Conservation (phyloP, 2,797 vertebrate genomes). For the Bradypus variegatus region DNA sequence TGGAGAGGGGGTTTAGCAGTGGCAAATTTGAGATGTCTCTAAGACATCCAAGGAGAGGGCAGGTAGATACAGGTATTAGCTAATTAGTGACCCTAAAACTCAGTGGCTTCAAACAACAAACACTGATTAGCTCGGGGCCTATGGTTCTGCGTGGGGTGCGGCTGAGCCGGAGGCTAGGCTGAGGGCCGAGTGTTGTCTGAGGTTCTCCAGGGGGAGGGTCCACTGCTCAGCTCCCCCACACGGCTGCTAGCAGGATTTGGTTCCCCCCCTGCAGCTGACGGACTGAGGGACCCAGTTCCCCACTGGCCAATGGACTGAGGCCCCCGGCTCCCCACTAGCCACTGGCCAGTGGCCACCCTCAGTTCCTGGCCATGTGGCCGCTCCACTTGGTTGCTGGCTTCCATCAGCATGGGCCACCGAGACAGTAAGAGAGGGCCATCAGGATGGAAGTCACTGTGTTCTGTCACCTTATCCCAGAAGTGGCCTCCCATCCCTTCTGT, state of each 20-base stretch:
- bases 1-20: background rate
- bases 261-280: too few species aligned
- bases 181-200: background rate
- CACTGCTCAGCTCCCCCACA: background rate
- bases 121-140: background rate
- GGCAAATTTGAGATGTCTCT: background rate
- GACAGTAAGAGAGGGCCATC: background rate
- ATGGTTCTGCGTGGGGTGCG: fast-evolving
- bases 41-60: background rate
- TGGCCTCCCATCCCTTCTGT: background rate
- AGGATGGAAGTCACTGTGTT: too few species aligned
- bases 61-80: background rate
- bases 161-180: background rate
- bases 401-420: background rate
- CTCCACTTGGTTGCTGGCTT: background rate
- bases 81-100: background rate
- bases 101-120: background rate
- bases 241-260: background rate
- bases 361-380: background rate
- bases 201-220: background rate
- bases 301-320: too few species aligned
- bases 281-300: too few species aligned
- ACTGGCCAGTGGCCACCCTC: background rate
- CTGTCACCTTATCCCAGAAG: background rate
- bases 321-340: background rate